Conservation (phyloP, 2,797 vertebrate species). For the Myotis daubentonii region DNA sequence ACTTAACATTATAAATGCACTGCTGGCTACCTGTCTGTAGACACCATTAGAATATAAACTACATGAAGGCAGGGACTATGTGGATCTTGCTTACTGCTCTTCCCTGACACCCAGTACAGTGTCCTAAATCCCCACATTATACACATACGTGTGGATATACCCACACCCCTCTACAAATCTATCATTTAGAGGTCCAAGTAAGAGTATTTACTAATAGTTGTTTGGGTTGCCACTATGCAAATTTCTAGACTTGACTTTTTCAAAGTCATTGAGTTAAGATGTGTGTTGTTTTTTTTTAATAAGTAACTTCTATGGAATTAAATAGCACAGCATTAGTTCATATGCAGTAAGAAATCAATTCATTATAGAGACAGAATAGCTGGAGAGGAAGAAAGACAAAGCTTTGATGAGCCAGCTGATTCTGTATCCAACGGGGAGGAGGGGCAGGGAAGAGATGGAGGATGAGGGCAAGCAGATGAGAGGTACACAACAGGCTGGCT, state of each 20-base stretch:
- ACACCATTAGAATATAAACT: background rate
- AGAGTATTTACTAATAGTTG: background rate
- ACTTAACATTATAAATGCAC: background rate
- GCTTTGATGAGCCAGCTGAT: background rate
- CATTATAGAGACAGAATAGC: background rate
- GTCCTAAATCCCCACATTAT: background rate
- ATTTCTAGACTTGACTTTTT: background rate
- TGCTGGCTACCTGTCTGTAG: background rate
- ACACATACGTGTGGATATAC: background rate
- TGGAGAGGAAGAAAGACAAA: background rate
- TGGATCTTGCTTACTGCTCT: background rate
- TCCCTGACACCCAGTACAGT: background rate
- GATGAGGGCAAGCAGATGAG: background rate
- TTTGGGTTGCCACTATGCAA: background rate
- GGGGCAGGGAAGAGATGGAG: background rate
- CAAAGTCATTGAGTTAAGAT: constrained; percentile 12
- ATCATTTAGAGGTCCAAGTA: background rate
- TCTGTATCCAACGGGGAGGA: background rate
- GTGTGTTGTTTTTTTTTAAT: background rate
- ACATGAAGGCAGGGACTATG: background rate
- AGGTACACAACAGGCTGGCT: too few species aligned
- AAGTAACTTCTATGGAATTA: constrained; percentile 45
- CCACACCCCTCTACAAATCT: background rate
- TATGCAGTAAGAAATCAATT: background rate
- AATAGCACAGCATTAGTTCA: background rate